Evolutionary conservation across 2,797 vertebrate species (phyloP).

Genomic region (Pitangus sulphuratus): DNA sequence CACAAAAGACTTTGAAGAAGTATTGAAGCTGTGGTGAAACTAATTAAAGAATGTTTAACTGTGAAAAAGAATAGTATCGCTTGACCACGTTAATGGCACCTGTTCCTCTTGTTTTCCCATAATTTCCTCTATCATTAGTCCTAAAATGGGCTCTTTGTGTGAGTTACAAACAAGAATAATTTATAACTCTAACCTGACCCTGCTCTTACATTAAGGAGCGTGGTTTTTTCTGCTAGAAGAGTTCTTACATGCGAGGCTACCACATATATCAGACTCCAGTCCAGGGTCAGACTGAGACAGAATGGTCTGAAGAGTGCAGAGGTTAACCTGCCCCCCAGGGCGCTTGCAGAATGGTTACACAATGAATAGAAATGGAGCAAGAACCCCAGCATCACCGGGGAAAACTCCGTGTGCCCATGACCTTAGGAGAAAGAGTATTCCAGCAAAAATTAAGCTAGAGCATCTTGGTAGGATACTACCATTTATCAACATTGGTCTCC

Average conservation of each 20-base stretch:
- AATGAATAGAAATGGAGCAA: not conserved
- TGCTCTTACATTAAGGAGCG: not conserved
- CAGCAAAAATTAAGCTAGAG: not conserved
- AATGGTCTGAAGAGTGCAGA: not conserved
- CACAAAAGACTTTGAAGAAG: not conserved
- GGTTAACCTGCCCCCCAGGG: not conserved
- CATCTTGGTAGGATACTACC: not conserved
- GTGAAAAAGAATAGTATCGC: not conserved
- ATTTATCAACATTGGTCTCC: not conserved
- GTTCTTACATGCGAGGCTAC: not conserved
- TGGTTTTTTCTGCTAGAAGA: not conserved
- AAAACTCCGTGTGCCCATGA: not conserved
- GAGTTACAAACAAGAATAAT: not conserved
- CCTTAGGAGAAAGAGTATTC: not conserved
- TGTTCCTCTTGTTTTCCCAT: not conserved
- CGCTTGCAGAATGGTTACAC: not conserved
- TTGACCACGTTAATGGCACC: not conserved
- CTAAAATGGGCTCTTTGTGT: not conserved
- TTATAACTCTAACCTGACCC: not conserved
- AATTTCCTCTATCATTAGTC: not conserved
- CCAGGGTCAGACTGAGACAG: not conserved
- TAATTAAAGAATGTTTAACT: not conserved
- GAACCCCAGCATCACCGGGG: not conserved
- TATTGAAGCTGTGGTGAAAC: not conserved
- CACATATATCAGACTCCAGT: rapidly evolving